These are phyloP conservation scores for Hydropsyche tenuis DNA, from an alignment of 1,140 invertebrate species.

Conservation along the genomic window DNA sequence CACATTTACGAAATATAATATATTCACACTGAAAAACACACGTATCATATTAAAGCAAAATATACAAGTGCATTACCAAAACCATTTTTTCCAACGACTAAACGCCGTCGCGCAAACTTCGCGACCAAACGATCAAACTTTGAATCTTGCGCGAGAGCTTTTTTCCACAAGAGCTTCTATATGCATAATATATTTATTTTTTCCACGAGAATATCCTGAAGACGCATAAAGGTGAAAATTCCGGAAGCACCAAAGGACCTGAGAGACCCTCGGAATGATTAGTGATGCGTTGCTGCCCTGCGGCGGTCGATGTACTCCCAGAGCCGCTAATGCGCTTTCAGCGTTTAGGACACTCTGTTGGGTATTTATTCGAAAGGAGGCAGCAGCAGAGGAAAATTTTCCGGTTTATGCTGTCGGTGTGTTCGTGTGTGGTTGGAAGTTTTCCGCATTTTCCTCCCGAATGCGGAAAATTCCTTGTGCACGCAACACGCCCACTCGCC, in stretches of 20 bases:
- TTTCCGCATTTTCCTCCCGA: too few species aligned
- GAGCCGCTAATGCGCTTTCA: slow-evolving; percentile 33
- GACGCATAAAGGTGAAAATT: slow-evolving; percentile 33
- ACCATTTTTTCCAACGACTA: too few species aligned
- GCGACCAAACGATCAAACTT: slow-evolving; percentile 27
- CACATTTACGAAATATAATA: too few species aligned
- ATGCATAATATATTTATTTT: not conserved
- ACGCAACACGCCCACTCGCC: too few species aligned
- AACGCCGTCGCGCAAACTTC: not conserved
- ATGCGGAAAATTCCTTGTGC: too few species aligned
- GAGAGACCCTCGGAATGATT: slow-evolving; percentile 32
- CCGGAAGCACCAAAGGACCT: slow-evolving; percentile 1
- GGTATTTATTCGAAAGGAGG: slow-evolving; percentile 20
- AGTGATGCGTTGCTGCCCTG: slow-evolving; percentile 4
- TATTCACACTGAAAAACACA: too few species aligned
- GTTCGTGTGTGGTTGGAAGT: too few species aligned
- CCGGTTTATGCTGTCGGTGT: too few species aligned
- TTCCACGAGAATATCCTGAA: not conserved
- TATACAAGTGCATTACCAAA: not conserved
- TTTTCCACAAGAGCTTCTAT: too few species aligned
- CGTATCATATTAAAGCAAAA: too few species aligned
- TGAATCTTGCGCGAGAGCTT: not conserved
- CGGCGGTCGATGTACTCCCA: slow-evolving; percentile 4
- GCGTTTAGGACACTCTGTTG: slow-evolving; percentile 39
- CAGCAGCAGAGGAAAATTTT: not conserved